phyloP scores from a whole-genome alignment of 1,140 invertebrate species.

The Drosophila bocki region DNA sequence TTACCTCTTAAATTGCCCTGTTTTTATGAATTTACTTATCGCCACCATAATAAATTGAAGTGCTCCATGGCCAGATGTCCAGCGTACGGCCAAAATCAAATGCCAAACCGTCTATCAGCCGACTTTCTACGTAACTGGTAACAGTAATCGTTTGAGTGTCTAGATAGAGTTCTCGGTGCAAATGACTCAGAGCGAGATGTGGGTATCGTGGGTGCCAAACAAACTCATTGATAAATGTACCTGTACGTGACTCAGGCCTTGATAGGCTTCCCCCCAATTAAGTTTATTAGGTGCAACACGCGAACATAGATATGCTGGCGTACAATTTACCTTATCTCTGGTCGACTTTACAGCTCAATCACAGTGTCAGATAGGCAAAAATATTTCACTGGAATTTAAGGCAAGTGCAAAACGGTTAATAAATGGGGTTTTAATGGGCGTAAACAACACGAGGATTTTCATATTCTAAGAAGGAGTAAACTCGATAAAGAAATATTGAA shows the following conservation, averaged over 20 bases:
- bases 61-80: slow-evolving; percentile 10
- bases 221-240: slow-evolving; percentile 25
- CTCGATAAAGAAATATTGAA: not conserved
- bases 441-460: not conserved
- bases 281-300: not conserved
- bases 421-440: not conserved
- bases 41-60: slow-evolving; percentile 9
- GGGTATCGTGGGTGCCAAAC: not conserved
- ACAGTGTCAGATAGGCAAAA: not conserved
- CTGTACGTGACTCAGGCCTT: slow-evolving; percentile 11
- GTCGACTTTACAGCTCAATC: not conserved
- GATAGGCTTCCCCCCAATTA: slow-evolving; percentile 19
- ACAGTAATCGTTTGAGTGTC: slow-evolving; percentile 1
- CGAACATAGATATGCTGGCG: slow-evolving; percentile 15
- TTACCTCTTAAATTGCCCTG: not conserved
- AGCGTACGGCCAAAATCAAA: slow-evolving; percentile 14
- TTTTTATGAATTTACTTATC: slow-evolving; percentile 29
- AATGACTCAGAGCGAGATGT: slow-evolving; percentile 25
- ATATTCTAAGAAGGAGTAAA: not conserved
- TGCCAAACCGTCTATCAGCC: slow-evolving; percentile 26
- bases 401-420: not conserved
- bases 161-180: slow-evolving; percentile 12
- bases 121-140: slow-evolving; percentile 16
- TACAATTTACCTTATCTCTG: slow-evolving; percentile 1
- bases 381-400: slow-evolving; percentile 5